Conservation (phyloP, 2,113 vertebrate species). For the Daubentonia madagascariensis region DNA sequence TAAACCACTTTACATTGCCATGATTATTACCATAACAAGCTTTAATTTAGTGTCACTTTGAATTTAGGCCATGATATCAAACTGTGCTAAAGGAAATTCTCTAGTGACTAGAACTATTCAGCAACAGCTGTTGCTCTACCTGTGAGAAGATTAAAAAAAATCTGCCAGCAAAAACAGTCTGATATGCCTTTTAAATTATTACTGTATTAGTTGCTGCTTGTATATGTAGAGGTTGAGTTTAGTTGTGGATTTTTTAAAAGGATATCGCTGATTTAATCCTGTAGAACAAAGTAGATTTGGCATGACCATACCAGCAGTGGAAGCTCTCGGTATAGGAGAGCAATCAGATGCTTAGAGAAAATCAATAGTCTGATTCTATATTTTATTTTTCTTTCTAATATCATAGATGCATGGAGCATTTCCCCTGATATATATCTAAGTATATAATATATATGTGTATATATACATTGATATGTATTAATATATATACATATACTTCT, state of each 20-base stretch:
- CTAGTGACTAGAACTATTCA: conserved; percentile 64
- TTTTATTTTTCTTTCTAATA: conserved; percentile 22
- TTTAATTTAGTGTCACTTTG: conserved; percentile 80
- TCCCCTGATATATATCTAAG: background rate
- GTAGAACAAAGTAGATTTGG: background rate
- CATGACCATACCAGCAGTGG: too few species aligned
- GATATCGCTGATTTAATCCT: background rate
- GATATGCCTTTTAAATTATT: conserved; percentile 43
- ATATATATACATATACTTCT: too few species aligned
- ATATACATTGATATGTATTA: too few species aligned
- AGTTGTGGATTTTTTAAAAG: background rate
- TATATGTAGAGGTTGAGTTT: background rate
- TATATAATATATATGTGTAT: too few species aligned
- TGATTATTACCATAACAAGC: conserved; percentile 71
- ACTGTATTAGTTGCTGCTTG: background rate
- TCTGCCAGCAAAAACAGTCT: conserved; percentile 1
- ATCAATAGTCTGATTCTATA: background rate
- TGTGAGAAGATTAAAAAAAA: conserved; percentile 23
- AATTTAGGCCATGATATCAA: conserved; percentile 74
- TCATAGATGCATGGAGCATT: background rate
- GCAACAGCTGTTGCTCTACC: conserved; percentile 68
- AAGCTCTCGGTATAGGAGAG: background rate
- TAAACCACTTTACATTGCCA: conserved; percentile 58
- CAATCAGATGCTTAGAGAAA: background rate
- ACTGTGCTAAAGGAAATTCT: conserved; percentile 70